These are phyloP conservation scores for Corythoichthys haematopterus DNA, from an alignment of 2,113 vertebrate genomes.

Conservation along the genomic window DNA sequence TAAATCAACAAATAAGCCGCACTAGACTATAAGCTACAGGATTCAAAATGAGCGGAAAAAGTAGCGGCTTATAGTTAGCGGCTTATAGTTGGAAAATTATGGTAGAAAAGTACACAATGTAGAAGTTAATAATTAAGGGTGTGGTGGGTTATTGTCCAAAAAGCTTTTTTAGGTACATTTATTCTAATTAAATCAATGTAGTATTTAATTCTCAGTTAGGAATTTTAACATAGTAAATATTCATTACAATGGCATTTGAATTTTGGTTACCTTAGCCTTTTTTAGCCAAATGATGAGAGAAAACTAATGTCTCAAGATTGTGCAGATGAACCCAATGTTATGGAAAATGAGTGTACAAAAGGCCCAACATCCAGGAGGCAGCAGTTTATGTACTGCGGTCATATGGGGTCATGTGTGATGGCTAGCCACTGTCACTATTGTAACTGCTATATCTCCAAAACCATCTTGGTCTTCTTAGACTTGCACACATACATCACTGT, in stretches of 20 bases:
- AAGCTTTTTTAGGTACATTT: not conserved
- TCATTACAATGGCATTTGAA: not conserved
- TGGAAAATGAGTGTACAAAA: not conserved
- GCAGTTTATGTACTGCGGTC: constrained; percentile 1
- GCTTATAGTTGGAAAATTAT: no score
- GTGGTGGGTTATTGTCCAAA: not conserved
- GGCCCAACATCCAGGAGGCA: not conserved
- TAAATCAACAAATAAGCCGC: no score
- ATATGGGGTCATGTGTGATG: constrained; percentile 1
- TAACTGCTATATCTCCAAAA: constrained; percentile 4
- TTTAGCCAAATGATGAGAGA: not conserved
- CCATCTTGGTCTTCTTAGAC: not conserved
- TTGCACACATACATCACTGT: constrained; percentile 14
- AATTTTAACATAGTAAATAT: not conserved
- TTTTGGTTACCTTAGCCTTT: not conserved
- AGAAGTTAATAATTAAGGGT: not conserved
- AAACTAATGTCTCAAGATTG: not conserved
- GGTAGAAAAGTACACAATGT: not conserved
- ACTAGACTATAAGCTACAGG: no score
- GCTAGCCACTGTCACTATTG: not conserved
- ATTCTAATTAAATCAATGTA: not conserved
- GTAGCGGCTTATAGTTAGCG: no score
- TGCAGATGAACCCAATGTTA: not conserved
- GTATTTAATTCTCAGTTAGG: not conserved
- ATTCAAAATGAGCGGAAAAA: no score